Conservation (phyloP, 2,113 vertebrate genomes). For the Oncorhynchus kisutch region DNA sequence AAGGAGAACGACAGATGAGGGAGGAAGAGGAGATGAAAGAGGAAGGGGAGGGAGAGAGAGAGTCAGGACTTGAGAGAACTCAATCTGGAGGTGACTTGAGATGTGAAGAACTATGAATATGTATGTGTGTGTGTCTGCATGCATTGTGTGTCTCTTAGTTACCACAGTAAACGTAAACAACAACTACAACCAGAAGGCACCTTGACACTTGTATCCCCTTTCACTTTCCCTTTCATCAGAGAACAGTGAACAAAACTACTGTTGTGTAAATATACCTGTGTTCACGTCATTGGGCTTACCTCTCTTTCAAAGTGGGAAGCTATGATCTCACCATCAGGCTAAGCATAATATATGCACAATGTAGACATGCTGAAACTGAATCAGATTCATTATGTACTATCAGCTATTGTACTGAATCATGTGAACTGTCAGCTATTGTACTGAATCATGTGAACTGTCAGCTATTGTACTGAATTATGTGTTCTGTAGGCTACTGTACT, state of each 20-base stretch:
- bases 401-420: too few species aligned
- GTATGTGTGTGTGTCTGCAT: not conserved
- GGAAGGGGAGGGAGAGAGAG: not conserved
- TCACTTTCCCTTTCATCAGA: too few species aligned
- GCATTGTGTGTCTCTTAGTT: not conserved
- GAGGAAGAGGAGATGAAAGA: not conserved
- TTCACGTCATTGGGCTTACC: not conserved
- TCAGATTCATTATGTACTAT: not conserved
- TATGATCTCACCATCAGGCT: too few species aligned
- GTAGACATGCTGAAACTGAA: not conserved
- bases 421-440: too few species aligned
- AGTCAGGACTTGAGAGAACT: not conserved
- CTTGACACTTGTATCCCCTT: too few species aligned
- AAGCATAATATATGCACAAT: not conserved
- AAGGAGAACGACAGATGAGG: not conserved
- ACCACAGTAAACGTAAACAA: constrained; percentile 20
- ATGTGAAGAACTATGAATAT: not conserved
- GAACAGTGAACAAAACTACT: too few species aligned
- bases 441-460: too few species aligned
- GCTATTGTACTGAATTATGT: not conserved
- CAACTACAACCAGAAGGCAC: constrained; percentile 17
- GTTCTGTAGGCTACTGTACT: not conserved
- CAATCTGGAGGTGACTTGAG: not conserved
- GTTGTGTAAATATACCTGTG: constrained; percentile 26
- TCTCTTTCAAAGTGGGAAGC: not conserved